A percentile compares a stretch with the other conserved stretches of the same genome.
phyloP scores from a whole-genome alignment of 2,888 invertebrate genomes.

The Crossocerus cetratus region DNA sequence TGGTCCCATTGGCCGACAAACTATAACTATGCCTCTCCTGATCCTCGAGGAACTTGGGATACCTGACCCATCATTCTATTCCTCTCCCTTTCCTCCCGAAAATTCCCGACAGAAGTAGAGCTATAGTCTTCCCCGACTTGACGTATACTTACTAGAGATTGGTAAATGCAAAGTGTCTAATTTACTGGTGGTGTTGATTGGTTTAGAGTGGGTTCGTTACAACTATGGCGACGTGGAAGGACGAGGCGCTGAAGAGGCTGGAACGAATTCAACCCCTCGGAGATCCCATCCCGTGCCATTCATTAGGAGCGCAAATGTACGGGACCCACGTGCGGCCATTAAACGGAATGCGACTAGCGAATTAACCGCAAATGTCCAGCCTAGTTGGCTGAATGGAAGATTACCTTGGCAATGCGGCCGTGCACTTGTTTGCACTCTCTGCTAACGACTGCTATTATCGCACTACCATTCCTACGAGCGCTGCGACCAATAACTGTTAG shows the following conservation, averaged over 20 bases:
- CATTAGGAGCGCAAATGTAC: slow-evolving; percentile 52
- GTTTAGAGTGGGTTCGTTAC: no score
- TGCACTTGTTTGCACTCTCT: neutral
- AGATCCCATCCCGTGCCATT: slow-evolving; percentile 48
- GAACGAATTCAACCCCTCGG: slow-evolving; percentile 28
- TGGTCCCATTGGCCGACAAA: slow-evolving; percentile 71
- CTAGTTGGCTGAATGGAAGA: slow-evolving; percentile 59
- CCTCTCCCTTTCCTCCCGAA: no score
- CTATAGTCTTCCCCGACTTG: no score
- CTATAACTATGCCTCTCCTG: slow-evolving; percentile 48
- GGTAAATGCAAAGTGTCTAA: no score
- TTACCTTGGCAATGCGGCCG: neutral
- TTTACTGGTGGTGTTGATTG: no score
- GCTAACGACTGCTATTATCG: neutral
- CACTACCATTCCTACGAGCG: neutral
- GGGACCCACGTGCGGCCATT: slow-evolving; percentile 57
- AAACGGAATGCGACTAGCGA: slow-evolving; percentile 64
- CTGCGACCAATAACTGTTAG: neutral
- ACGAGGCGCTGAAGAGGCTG: neutral
- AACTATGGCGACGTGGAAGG: neutral
- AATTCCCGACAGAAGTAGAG: no score
- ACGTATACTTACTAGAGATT: no score
- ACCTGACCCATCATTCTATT: no score
- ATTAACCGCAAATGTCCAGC: slow-evolving; percentile 60
- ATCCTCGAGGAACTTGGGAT: slow-evolving; percentile 12